phyloP scores from a whole-genome alignment of 2,888 invertebrate genomes.

The Lasioglossum lativentre region DNA sequence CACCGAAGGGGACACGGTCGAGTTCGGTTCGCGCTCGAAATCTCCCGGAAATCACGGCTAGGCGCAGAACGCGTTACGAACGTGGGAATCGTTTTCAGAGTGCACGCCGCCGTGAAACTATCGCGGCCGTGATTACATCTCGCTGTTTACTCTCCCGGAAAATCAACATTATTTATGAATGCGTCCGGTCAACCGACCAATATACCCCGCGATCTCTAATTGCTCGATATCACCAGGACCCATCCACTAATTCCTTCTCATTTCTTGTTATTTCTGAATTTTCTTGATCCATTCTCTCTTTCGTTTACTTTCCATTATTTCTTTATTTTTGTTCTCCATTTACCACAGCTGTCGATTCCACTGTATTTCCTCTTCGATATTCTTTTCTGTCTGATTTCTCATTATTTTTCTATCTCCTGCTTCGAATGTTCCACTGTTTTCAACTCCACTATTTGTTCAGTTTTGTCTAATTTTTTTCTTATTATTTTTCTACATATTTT shows the following conservation, averaged over 20 bases:
- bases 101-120: slow-evolving; percentile 70
- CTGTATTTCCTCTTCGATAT: background rate
- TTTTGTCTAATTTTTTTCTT: background rate
- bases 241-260: background rate
- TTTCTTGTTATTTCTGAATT: background rate
- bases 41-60: slow-evolving; percentile 59
- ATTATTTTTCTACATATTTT: background rate
- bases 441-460: background rate
- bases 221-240: background rate
- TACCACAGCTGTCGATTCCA: background rate
- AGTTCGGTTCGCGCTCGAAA: slow-evolving; percentile 41
- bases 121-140: slow-evolving; percentile 64
- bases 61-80: slow-evolving; percentile 67
- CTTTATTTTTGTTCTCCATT: background rate
- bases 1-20: slow-evolving; percentile 16
- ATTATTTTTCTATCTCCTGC: background rate
- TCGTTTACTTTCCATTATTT: background rate
- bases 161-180: slow-evolving; percentile 70
- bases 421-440: background rate
- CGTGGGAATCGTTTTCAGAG: slow-evolving; percentile 71
- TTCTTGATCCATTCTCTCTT: background rate
- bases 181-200: slow-evolving; percentile 37
- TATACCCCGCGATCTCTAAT: background rate
- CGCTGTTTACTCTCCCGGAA: slow-evolving; percentile 69
- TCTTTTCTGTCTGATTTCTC: background rate